Conservation (phyloP, 2,888 invertebrate genomes). For the Phorcus lineatus region DNA sequence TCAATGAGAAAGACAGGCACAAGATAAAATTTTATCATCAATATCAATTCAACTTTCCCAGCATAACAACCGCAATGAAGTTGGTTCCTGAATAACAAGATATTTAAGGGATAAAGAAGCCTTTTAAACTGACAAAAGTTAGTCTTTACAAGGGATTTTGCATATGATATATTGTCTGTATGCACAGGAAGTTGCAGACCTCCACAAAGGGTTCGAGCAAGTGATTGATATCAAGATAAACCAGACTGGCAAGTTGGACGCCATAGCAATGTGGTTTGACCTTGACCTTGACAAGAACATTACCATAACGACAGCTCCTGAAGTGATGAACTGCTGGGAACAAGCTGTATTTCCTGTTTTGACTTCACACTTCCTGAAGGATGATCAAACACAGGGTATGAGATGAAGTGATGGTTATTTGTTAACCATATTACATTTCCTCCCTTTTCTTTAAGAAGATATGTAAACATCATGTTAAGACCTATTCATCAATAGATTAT, state of each 20-base stretch:
- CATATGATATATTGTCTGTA: background rate
- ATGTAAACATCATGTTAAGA: no score
- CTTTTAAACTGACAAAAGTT: no score
- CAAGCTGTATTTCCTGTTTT: conserved; percentile 82
- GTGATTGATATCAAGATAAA: conserved; percentile 44
- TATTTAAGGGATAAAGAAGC: no score
- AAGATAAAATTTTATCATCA: no score
- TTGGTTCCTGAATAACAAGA: no score
- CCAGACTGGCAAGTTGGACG: conserved; percentile 80
- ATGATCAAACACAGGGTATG: background rate
- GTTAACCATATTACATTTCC: no score
- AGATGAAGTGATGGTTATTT: no score
- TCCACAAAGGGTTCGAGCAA: background rate
- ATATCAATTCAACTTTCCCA: no score
- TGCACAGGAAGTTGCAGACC: conserved; percentile 3
- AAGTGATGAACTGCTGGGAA: conserved; percentile 82
- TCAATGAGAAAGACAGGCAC: no score
- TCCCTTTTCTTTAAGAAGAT: no score
- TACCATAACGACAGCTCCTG: conserved; percentile 81
- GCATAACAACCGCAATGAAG: no score
- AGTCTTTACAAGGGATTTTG: background rate
- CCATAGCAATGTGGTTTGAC: conserved; percentile 85
- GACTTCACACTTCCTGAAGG: conserved; percentile 24
- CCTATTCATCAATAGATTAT: no score
- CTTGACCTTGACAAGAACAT: conserved; percentile 82